Base-by-base conservation (phyloP, 2,113 vertebrate species). In the Aleadryas rufinucha region DNA sequence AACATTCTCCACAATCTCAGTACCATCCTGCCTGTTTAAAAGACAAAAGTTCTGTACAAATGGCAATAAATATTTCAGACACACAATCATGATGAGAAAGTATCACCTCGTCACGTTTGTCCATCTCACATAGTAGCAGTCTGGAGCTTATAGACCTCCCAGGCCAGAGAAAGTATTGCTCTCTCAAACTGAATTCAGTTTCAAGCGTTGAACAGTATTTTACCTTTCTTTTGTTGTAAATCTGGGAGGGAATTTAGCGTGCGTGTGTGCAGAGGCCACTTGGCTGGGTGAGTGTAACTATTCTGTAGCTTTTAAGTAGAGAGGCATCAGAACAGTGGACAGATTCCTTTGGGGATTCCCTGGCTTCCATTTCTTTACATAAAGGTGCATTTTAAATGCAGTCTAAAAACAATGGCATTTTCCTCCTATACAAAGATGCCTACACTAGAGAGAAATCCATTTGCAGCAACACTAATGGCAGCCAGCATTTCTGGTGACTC, bases 51-150 rank as follows among this genome's bases (percentile, higher is more conserved):
- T 50, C 44, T 19, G 6, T 27, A 30, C 28, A 64, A 80, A 44
- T 15, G 6, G 7, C 54, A 90, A 69, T 37, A 64, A 47, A 45
- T 28, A 44, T 50, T 71, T 68, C 37, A 85, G 65, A 68, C 60
- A 12, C 0, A 0, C 47, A 35, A 3, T 63, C 52, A 20, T 5
- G 13, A 44, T 18, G 11, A 66, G 9, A 42, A 41, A 39, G 11
- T 5, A 47, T 23, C 41, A 47, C 16, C 56, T 69, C 2, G 1
- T 37, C 69, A 27, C 16, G 24, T 77, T 52, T 56, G 50, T 65
- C 50, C 16, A 13, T 23, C 19, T 60, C 26, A 12, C 41, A 33
- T 6, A 65, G 42, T 0, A 65, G 11, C 13, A 37, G 11, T 8
- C 39, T 83, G 57, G 16, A 82, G 21, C 6, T 53, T 44, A 47